These are phyloP conservation scores for Archips xylosteana DNA, from an alignment of 2,888 invertebrate genomes.

Conservation along the genomic window DNA sequence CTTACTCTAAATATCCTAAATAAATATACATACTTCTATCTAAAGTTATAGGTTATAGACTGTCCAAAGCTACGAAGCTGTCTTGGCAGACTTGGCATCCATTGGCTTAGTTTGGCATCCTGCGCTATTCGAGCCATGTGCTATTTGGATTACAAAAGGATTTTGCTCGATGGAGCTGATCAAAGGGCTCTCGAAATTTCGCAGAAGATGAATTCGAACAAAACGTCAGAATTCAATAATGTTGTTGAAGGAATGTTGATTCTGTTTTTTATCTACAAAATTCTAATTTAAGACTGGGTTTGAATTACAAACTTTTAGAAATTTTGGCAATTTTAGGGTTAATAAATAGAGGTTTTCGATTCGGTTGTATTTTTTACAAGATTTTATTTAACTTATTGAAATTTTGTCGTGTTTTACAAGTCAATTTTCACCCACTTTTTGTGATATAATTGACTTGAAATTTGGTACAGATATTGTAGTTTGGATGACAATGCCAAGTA, in stretches of 20 bases:
- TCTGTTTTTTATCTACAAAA: too few relatives aligned
- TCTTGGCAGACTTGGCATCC: slow-evolving; percentile 30
- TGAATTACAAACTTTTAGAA: too few relatives aligned
- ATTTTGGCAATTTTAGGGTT: too few relatives aligned
- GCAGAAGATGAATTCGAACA: not conserved
- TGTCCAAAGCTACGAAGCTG: slow-evolving; percentile 16
- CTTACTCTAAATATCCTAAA: not conserved
- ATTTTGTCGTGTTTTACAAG: too few relatives aligned
- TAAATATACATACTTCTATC: not conserved
- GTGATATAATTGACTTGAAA: too few relatives aligned
- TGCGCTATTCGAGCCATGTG: slow-evolving; percentile 19
- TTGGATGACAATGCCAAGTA: too few relatives aligned
- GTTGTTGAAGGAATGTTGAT: not conserved
- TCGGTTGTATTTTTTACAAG: too few relatives aligned
- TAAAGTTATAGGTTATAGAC: slow-evolving; percentile 2
- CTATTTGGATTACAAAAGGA: slow-evolving; percentile 29
- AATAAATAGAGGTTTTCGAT: too few relatives aligned
- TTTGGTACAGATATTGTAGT: too few relatives aligned
- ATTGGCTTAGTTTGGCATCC: slow-evolving; percentile 14
- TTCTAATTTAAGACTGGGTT: too few relatives aligned
- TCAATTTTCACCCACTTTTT: too few relatives aligned
- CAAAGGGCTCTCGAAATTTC: slow-evolving; percentile 12
- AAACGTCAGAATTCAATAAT: not conserved
- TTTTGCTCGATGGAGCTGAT: slow-evolving; percentile 20
- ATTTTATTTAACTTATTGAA: too few relatives aligned